phyloP scores from a whole-genome alignment of 1,140 invertebrate genomes.

The Onthophagus taurus region DNA sequence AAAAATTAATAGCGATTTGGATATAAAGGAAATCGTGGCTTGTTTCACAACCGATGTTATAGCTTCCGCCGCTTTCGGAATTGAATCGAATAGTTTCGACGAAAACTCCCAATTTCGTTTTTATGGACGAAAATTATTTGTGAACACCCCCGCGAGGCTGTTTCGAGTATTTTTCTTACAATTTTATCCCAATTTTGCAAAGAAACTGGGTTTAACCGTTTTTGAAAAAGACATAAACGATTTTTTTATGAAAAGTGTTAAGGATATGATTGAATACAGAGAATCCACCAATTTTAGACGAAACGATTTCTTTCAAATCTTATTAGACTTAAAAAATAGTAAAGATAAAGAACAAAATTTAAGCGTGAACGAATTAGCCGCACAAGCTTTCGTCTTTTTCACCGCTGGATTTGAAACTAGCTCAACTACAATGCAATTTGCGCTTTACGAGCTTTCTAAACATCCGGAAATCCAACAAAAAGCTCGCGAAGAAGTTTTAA shows the following conservation, averaged over 20 bases:
- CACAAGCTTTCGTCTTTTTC: conserved; percentile 24
- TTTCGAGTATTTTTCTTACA: conserved; percentile 17
- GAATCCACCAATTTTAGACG: conserved; percentile 39
- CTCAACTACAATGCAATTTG: conserved; percentile 38
- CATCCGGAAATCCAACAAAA: conserved; percentile 42
- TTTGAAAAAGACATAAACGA: conserved; percentile 27
- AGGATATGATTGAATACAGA: conserved; percentile 35
- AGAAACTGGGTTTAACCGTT: conserved; percentile 16
- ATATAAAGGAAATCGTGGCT: conserved; percentile 28
- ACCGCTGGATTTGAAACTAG: conserved; percentile 44
- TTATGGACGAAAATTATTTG: conserved; percentile 26
- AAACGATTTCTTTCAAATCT: conserved; percentile 50
- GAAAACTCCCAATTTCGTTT: conserved; percentile 26
- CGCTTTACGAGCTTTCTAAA: conserved; percentile 41
- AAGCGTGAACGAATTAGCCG: conserved; percentile 10
- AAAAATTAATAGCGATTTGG: conserved; percentile 18
- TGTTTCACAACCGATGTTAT: conserved; percentile 31
- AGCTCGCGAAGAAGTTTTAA: conserved; percentile 39
- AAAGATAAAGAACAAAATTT: conserved; percentile 20
- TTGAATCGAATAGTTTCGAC: conserved; percentile 30
- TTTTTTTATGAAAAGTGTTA: conserved; percentile 37
- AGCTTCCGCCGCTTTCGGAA: conserved; percentile 34
- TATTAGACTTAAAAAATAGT: conserved; percentile 45
- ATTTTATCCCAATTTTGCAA: conserved; percentile 19
- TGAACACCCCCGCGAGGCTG: conserved; percentile 6